phyloP scores from a whole-genome alignment of 35 echinoderm and acorn worm species.

The Strongylocentrotus purpuratus region DNA sequence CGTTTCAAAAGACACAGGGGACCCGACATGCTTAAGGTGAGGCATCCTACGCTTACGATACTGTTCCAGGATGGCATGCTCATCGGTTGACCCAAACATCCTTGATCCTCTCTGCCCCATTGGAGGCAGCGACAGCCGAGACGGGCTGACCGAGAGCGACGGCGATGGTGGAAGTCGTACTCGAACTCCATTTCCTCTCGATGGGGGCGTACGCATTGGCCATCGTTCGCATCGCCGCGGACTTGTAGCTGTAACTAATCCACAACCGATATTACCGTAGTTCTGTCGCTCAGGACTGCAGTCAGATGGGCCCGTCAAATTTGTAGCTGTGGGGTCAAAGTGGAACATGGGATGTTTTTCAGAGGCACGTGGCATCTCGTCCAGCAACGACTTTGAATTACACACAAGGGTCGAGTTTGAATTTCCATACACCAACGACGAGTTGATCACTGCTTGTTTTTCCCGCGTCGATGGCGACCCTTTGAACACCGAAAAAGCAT shows the following conservation, averaged over 20 bases:
- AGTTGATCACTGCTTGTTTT: neutral
- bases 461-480: neutral
- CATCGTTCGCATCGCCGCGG: neutral
- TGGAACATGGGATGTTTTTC: neutral
- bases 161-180: conserved; percentile 14
- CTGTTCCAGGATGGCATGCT: neutral
- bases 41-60: neutral
- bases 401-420: neutral
- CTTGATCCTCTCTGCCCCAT: neutral
- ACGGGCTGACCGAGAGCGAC: neutral
- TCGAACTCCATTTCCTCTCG: neutral
- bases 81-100: neutral
- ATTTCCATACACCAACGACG: neutral
- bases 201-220: neutral
- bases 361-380: neutral
- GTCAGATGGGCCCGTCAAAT: neutral
- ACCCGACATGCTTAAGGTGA: neutral
- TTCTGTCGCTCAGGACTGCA: neutral
- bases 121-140: neutral
- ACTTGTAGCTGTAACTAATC: neutral
- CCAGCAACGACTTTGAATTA: neutral
- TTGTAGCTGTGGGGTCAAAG: neutral
- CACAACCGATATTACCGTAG: neutral
- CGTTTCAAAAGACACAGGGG: neutral
- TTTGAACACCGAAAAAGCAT: conserved; percentile 17